These are phyloP conservation scores for Pogonomyrmex barbatus DNA, from an alignment of 1,140 invertebrate species.

Conservation along the genomic window DNA sequence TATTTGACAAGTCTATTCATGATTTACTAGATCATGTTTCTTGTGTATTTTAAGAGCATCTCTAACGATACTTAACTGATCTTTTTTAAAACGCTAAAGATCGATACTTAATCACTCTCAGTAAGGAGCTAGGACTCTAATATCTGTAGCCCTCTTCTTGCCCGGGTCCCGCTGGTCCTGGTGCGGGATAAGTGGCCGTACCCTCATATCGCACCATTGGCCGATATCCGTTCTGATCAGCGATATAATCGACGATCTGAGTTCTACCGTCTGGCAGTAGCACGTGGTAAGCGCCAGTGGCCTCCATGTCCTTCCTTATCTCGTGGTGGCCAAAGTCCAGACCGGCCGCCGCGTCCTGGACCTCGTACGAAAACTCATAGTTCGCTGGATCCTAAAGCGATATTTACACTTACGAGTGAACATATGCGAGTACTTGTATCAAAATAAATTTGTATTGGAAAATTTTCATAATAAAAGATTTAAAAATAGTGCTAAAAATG, in stretches of 20 bases:
- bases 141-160: constrained; percentile 87
- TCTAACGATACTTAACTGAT: background rate
- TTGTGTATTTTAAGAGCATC: background rate
- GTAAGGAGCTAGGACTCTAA: constrained; percentile 71
- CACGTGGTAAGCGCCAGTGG: constrained; percentile 89
- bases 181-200: constrained; percentile 84
- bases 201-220: constrained; percentile 90
- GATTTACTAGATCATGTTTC: no score
- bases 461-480: no score
- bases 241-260: constrained; percentile 89
- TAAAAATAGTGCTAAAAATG: no score
- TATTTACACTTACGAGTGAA: no score
- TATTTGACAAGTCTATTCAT: background rate
- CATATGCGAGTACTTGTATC: no score
- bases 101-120: background rate
- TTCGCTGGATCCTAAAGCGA: constrained; percentile 87
- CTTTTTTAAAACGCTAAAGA: constrained; percentile 8
- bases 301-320: constrained; percentile 88
- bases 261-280: constrained; percentile 89
- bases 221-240: constrained; percentile 89
- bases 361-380: constrained; percentile 90
- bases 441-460: no score
- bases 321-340: constrained; percentile 89
- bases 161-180: constrained; percentile 76
- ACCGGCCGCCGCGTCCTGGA: constrained; percentile 87